Conservation (phyloP, 2,888 invertebrate species). For the Xestia c-nigrum region DNA sequence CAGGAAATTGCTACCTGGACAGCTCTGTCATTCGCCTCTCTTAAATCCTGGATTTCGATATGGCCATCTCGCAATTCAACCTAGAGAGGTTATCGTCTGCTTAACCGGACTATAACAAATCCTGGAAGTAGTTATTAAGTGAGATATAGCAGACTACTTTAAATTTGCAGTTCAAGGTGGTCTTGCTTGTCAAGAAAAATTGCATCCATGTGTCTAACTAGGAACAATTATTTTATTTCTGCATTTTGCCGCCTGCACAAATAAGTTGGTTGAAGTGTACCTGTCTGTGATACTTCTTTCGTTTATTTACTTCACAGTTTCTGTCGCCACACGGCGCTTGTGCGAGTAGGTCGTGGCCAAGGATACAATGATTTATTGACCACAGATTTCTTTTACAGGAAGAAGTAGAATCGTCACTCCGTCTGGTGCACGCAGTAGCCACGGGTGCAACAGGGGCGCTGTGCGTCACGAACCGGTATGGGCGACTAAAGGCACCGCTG, state of each 20-base stretch:
- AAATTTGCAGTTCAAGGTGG: too few relatives aligned
- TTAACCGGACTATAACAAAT: too few relatives aligned
- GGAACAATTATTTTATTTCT: too few relatives aligned
- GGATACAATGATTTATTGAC: neutral
- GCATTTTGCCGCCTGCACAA: too few relatives aligned
- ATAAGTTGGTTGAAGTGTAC: neutral
- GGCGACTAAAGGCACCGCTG: conserved; percentile 92
- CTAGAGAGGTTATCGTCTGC: too few relatives aligned
- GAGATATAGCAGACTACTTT: neutral
- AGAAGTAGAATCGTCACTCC: conserved; percentile 92
- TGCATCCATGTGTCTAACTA: too few relatives aligned
- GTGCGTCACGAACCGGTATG: conserved; percentile 93
- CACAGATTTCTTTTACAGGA: conserved; percentile 79
- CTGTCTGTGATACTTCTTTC: neutral
- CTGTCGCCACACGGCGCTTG: neutral
- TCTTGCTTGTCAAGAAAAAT: too few relatives aligned
- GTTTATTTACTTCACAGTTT: neutral
- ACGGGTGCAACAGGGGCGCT: conserved; percentile 93
- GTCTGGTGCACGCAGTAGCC: conserved; percentile 94
- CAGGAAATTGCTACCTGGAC: neutral
- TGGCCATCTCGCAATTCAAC: too few relatives aligned
- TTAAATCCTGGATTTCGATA: neutral
- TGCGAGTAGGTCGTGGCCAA: neutral
- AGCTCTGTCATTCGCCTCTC: neutral
- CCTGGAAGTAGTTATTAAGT: neutral